These are phyloP conservation scores for Allolobophora icterica DNA, from an alignment of 2,888 invertebrate genomes.

Conservation along the genomic window DNA sequence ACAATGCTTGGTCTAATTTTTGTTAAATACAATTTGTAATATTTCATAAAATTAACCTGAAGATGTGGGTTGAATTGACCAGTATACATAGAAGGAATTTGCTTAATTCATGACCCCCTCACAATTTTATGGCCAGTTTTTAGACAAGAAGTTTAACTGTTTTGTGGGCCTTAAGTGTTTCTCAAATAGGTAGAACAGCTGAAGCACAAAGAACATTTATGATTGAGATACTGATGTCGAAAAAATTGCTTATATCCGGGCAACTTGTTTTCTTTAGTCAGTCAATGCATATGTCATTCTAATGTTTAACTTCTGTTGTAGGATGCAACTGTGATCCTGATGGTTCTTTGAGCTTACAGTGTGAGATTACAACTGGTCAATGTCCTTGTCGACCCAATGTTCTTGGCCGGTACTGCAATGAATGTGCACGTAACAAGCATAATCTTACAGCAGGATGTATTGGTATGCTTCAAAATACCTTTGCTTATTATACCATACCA, in stretches of 20 bases:
- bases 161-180: too few relatives aligned
- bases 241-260: not conserved
- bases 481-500: not conserved
- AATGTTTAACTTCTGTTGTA: slow-evolving; percentile 56
- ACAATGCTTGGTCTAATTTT: too few relatives aligned
- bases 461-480: slow-evolving; percentile 56
- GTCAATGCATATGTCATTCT: not conserved
- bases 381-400: slow-evolving; percentile 76
- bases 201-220: too few relatives aligned
- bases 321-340: slow-evolving; percentile 87
- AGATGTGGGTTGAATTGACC: too few relatives aligned
- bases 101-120: too few relatives aligned
- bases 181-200: too few relatives aligned
- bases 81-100: too few relatives aligned
- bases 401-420: slow-evolving; percentile 90
- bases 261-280: not conserved
- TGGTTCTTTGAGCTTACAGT: slow-evolving; percentile 81
- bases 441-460: slow-evolving; percentile 81
- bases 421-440: slow-evolving; percentile 93
- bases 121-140: too few relatives aligned
- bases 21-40: too few relatives aligned
- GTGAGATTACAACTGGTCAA: slow-evolving; percentile 71
- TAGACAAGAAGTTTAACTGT: too few relatives aligned
- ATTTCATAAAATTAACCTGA: too few relatives aligned
- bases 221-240: too few relatives aligned